Percentiles rank a stretch among this genome's conserved stretches.
These are phyloP conservation scores for Caenorhabditis doughertyi DNA, from an alignment of 2,888 invertebrate genomes.

Conservation along the genomic window DNA sequence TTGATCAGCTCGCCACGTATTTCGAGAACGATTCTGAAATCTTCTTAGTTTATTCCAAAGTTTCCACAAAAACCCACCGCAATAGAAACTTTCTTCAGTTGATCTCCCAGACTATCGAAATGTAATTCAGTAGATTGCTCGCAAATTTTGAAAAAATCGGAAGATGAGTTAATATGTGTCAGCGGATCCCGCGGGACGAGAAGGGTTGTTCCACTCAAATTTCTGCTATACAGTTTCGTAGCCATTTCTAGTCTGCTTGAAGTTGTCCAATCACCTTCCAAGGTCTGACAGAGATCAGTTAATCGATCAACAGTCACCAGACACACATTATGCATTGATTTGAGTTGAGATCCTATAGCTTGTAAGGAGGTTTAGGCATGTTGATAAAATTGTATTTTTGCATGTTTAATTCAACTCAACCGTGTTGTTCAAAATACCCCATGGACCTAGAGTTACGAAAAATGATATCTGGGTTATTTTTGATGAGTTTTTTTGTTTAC, in stretches of 20 bases:
- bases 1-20: conserved; percentile 55
- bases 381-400: not conserved
- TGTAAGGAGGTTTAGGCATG: not conserved
- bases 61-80: not conserved
- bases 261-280: conserved; percentile 62
- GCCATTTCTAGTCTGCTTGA: conserved; percentile 94
- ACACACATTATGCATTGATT: conserved; percentile 97
- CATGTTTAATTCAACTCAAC: not conserved
- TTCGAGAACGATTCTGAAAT: conserved; percentile 62
- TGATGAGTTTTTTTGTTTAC: conserved; percentile 35
- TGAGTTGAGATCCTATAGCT: conserved; percentile 90
- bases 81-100: conserved; percentile 86
- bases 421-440: not conserved
- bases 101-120: conserved; percentile 91
- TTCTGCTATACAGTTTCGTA: conserved; percentile 93
- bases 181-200: conserved; percentile 88
- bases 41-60: not conserved
- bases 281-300: conserved; percentile 52
- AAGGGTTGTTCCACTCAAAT: conserved; percentile 92
- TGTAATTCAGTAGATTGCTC: conserved; percentile 95
- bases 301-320: conserved; percentile 87
- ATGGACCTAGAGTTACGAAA: not conserved
- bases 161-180: conserved; percentile 84
- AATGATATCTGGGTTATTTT: not conserved
- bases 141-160: conserved; percentile 85